phyloP scores from a whole-genome alignment of 1,140 invertebrate genomes.

The Scaptomyza graminum region DNA sequence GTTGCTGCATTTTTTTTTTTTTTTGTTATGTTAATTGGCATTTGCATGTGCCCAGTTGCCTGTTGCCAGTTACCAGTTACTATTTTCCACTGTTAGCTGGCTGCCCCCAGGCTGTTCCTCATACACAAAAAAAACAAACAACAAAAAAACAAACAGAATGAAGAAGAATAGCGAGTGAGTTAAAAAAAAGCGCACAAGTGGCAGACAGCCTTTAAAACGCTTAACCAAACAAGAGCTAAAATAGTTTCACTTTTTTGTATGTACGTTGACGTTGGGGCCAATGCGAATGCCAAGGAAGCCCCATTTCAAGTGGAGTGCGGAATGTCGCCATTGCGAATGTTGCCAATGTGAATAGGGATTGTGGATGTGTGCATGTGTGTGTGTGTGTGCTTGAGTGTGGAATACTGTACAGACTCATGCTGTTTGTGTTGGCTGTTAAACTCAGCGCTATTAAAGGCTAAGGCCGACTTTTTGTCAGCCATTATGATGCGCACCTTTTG shows the following conservation, averaged over 20 bases:
- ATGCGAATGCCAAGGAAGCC: constrained; percentile 62
- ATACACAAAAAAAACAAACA: constrained; percentile 15
- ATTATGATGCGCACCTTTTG: constrained; percentile 79
- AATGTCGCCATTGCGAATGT: constrained; percentile 69
- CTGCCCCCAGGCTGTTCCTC: constrained; percentile 19
- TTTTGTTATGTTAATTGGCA: constrained; percentile 80
- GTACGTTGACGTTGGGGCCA: constrained; percentile 16
- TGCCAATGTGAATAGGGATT: constrained; percentile 21
- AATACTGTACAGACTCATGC: constrained; percentile 32
- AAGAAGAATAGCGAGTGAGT: neutral
- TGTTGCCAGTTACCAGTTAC: constrained; percentile 10
- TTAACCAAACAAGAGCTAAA: constrained; percentile 73
- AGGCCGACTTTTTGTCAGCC: constrained; percentile 81
- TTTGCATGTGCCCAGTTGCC: constrained; percentile 46
- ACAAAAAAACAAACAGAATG: neutral
- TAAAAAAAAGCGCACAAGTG: constrained; percentile 26
- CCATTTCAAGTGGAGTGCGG: constrained; percentile 60
- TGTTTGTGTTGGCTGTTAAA: constrained; percentile 80
- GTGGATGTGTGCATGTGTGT: neutral
- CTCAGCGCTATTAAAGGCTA: constrained; percentile 79
- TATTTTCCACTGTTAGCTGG: constrained; percentile 26
- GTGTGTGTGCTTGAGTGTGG: constrained; percentile 16
- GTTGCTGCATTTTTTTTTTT: constrained; percentile 22
- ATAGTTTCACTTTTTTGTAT: constrained; percentile 71
- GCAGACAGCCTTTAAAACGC: constrained; percentile 73